Percentiles rank a stretch among this genome's conserved stretches.
phyloP scores from a whole-genome alignment of 1,140 invertebrate genomes.

The Acyrthosiphon pisum region DNA sequence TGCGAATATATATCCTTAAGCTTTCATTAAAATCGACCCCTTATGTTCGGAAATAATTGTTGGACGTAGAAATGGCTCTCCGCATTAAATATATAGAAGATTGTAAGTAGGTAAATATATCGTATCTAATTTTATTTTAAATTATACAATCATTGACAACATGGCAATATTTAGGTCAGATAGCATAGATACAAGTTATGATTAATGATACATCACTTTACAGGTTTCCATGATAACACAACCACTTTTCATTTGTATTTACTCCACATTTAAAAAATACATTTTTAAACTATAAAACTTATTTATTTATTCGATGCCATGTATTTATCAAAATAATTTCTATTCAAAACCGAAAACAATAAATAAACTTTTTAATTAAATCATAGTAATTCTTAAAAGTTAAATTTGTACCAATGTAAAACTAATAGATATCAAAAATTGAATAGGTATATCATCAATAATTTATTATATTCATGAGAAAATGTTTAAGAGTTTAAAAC shows the following conservation, averaged over 20 bases:
- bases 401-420: background rate
- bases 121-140: background rate
- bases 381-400: background rate
- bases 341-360: background rate
- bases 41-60: too few relatives aligned
- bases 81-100: background rate
- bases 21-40: too few relatives aligned
- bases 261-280: background rate
- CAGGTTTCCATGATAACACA: background rate
- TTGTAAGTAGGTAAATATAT: background rate
- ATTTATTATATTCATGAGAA: background rate
- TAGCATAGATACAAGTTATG: background rate
- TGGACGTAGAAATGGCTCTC: too few relatives aligned
- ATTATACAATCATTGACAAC: background rate
- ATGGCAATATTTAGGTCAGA: background rate
- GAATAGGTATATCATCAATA: background rate
- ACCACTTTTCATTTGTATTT: background rate
- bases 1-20: too few relatives aligned
- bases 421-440: background rate
- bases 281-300: background rate
- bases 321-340: background rate
- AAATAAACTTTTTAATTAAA: background rate
- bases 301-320: background rate
- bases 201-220: background rate
- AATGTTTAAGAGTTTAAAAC: background rate